Base-by-base conservation (phyloP, 1,140 invertebrate genomes). In the Drosophila carrolli region DNA sequence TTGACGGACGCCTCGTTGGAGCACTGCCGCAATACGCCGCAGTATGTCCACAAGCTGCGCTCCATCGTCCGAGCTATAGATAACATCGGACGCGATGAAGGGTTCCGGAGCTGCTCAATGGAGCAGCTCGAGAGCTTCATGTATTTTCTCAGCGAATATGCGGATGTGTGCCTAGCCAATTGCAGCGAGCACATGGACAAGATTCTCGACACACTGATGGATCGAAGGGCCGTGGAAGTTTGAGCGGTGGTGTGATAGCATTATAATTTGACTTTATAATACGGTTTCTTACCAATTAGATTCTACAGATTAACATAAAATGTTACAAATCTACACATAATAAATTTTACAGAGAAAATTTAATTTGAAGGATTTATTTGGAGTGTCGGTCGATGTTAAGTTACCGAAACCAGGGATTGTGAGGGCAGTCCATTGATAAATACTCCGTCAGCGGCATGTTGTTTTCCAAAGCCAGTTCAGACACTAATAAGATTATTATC, bases 161-260 rank as follows among this genome's bases (percentile, higher is more conserved):
- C 29, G 29, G 29, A 32, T 32, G 71, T 85, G 10, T 91, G 91
- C 62, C 53, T 91, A 38, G 72, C 72, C 47, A 81, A 62, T n/a
- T 91, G 91, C 71, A 89, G 76, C 27, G 75, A 83, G 46, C 91
- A 92, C 35, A 91, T 92, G 71, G 78, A 90, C 23, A 79, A 79
- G 48, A 91, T 92, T 5, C 46, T 91, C 7, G 90, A 91, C 29
- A 83, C 80, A 6, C 44, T 91, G 5, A 23, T 91, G 40, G 74
- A 86, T 35, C 77, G 70, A 13, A 81, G 81, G 9, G 61, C 81
- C 7, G 83, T 85, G 7, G 44, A 61, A 11, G 75, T 89, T 37
- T 79, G 60, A 68, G 23, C 27, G 11, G 6, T n/a, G 23, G 9
- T 27, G 13, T 23, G 4, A 16, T 7, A 32, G 29, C 10, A 14